Percentiles rank a stretch among this genome's conserved stretches.
Conservation (phyloP, 2,888 invertebrate genomes). For the Synergus japonicus region DNA sequence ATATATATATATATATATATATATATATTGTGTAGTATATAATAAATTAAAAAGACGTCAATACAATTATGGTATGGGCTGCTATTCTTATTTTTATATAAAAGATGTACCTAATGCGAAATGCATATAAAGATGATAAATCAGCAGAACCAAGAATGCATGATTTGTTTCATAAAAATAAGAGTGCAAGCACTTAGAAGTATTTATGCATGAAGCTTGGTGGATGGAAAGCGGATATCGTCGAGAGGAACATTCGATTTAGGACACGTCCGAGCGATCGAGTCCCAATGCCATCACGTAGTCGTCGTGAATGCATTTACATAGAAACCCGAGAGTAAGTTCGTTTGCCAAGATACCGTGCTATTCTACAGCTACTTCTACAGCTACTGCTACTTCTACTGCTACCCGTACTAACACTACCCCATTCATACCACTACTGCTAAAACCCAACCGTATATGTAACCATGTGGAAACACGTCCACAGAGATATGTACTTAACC, state of each 20-base stretch:
- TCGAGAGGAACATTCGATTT: constrained; percentile 52
- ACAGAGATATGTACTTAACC: constrained; percentile 26
- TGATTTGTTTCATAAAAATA: background rate
- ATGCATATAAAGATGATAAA: too few species aligned
- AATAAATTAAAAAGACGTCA: too few species aligned
- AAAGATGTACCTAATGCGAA: too few species aligned
- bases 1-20: too few species aligned
- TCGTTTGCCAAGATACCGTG: background rate
- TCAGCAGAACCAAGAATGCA: too few species aligned
- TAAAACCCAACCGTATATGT: background rate
- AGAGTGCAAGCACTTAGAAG: background rate
- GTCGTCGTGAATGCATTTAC: constrained; percentile 59
- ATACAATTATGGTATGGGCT: too few species aligned
- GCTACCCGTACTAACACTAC: background rate
- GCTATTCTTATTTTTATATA: too few species aligned
- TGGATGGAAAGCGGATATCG: background rate
- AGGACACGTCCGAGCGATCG: constrained; percentile 55
- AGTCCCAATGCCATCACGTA: constrained; percentile 42
- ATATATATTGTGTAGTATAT: too few species aligned
- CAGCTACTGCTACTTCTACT: background rate
- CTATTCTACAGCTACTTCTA: background rate
- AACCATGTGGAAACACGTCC: constrained; percentile 23
- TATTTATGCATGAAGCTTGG: background rate
- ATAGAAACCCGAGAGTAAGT: constrained; percentile 59
- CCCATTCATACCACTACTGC: background rate